Evolutionary conservation across 2,797 vertebrate genomes (phyloP).

Genomic region (Ciconia nigra): DNA sequence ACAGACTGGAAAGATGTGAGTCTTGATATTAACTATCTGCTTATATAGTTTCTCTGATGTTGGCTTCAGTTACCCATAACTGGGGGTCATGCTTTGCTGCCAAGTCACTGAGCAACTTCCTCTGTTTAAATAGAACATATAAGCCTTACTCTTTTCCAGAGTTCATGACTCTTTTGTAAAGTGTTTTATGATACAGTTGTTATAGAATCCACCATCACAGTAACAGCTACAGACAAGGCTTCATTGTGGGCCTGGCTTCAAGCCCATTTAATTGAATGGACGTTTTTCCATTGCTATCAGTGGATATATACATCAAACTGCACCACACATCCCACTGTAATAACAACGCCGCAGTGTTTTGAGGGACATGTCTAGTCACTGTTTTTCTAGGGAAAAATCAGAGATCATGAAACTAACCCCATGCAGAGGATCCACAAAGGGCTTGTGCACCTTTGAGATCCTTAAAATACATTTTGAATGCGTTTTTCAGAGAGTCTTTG

Average conservation of each 20-base stretch:
- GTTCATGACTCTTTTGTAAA: constrained; percentile 59
- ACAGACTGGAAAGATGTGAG: constrained; percentile 42
- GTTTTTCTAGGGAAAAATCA: neutral
- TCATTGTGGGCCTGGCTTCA: constrained; percentile 31
- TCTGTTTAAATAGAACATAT: constrained; percentile 56
- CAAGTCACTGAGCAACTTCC: constrained; percentile 58
- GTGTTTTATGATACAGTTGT: constrained; percentile 65
- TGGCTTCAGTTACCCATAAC: constrained; percentile 26
- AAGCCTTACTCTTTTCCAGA: constrained; percentile 26
- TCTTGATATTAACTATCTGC: constrained; percentile 38
- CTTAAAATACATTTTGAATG: neutral
- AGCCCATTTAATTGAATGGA: neutral
- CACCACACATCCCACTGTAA: neutral
- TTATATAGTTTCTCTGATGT: constrained; percentile 30
- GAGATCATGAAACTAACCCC: neutral
- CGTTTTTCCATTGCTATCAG: neutral
- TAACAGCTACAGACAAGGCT: constrained; percentile 40
- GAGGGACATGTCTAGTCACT: neutral
- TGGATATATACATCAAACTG: neutral
- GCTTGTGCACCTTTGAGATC: neutral
- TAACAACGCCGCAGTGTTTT: neutral
- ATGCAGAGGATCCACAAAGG: neutral
- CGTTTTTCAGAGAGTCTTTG: neutral
- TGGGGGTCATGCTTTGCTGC: constrained; percentile 36
- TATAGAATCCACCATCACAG: constrained; percentile 30